Evolutionary conservation across 2,888 invertebrate species (phyloP).

Genomic region (Cheilosia urbana): DNA sequence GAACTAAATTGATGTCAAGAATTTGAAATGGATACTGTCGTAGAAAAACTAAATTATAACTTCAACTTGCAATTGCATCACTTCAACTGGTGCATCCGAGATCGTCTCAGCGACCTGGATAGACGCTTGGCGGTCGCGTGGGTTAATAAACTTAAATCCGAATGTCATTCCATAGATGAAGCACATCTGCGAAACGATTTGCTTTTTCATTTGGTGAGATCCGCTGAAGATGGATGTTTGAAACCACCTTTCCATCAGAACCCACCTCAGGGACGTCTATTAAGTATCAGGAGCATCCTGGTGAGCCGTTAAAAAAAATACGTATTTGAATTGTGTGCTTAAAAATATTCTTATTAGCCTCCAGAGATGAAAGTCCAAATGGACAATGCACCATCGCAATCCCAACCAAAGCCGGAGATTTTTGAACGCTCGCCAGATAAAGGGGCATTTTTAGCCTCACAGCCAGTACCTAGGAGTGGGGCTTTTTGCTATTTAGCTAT

Average conservation of each 20-base stretch:
- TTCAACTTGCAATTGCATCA: conserved; percentile 85
- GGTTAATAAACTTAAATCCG: conserved; percentile 84
- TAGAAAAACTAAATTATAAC: conserved; percentile 85
- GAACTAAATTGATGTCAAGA: neutral
- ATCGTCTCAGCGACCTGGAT: conserved; percentile 81
- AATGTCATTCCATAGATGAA: conserved; percentile 84
- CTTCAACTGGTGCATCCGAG: conserved; percentile 83
- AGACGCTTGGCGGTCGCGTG: conserved; percentile 84
- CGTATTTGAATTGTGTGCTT: neutral
- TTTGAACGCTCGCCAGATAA: conserved; percentile 85
- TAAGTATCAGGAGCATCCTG: conserved; percentile 83
- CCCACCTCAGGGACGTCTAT: conserved; percentile 84
- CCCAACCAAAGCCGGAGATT: conserved; percentile 80
- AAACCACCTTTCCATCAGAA: conserved; percentile 84
- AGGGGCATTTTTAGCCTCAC: conserved; percentile 85
- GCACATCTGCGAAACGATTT: conserved; percentile 85
- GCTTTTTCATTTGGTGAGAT: conserved; percentile 84
- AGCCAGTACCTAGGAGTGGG: conserved; percentile 86
- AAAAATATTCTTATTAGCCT: conserved; percentile 21
- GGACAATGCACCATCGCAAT: neutral
- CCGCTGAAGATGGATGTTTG: conserved; percentile 84
- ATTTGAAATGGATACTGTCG: conserved; percentile 81
- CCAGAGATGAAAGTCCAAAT: conserved; percentile 22
- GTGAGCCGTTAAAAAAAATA: conserved; percentile 77
- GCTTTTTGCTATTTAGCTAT: conserved; percentile 86